Evolutionary conservation across 2,113 vertebrate genomes (phyloP), one percentile per base, ranked within the genome.

Genomic region (Malurus cyaneus): DNA sequence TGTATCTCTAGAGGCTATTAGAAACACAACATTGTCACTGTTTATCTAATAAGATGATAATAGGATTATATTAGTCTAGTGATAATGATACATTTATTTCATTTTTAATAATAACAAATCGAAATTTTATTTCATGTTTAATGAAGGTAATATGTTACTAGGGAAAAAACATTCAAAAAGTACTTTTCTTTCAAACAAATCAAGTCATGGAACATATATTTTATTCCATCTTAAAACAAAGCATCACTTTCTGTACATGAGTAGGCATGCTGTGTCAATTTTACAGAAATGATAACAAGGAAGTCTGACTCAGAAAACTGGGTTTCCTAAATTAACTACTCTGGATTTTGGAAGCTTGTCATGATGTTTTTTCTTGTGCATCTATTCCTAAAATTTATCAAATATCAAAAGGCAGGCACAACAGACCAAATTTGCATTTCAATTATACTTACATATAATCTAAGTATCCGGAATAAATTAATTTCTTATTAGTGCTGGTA

Each of bases 41-140:
- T 88, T 95, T 95, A 94, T 95, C 85, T 92, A 96, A 87, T 83
- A 93, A 94, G 86, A 95, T 88, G 52, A 95, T 94, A 93, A 86
- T 88, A 84, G 67, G 60, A 90, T 96, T 96, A 67, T 83, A 74
- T 95, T 90, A 36, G 41, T 78, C 47, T 64, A 84, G 56, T 81
- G 80, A 84, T 93, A 84, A 88, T 3, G 3, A 77, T 83, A 79
- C 17, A 84, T 90, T 86, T 92, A 56, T 78, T 47, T 76, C 14
- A 57, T 93, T 93, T 88, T 93, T 94, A 77, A 74, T 46, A 65
- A 47, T 69, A 90, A 89, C 25, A 88, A 81, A 83, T 25, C 6
- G 8, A 92, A 70, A n/a, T 85, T 82, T 91, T 59, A 85, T 60
- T 95, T 74, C 18, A 39, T 71, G n/a, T 90, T 54, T 44, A 32